phyloP scores from a whole-genome alignment of 1,140 invertebrate genomes.

The Drosophila kohkoa region DNA sequence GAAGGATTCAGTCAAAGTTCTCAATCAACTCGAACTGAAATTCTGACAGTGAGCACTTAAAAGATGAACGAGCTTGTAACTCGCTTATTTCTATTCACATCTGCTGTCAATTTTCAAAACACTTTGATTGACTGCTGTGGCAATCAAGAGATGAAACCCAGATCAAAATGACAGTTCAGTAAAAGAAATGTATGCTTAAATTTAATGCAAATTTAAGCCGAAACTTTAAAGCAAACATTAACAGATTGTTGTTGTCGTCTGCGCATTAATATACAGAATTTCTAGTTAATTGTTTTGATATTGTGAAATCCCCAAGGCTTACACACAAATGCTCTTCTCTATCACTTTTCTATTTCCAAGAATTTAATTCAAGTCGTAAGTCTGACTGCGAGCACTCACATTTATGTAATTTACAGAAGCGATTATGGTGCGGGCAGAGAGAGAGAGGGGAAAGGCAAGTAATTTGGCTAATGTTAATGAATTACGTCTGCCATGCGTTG shows the following conservation, averaged over 20 bases:
- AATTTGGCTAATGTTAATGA: conserved; percentile 59
- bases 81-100: not conserved
- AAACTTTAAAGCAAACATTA: not conserved
- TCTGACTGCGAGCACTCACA: conserved; percentile 7
- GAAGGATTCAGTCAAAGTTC: not conserved
- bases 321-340: not conserved
- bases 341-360: not conserved
- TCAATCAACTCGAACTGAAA: not conserved
- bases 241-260: not conserved
- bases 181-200: too few species aligned
- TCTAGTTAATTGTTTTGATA: conserved; percentile 8
- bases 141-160: not conserved
- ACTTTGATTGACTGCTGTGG: not conserved
- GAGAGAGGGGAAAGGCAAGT: conserved; percentile 8
- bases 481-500: conserved; percentile 47
- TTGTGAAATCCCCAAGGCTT: not conserved
- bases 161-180: not conserved
- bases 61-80: not conserved
- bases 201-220: too few species aligned
- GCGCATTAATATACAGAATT: not conserved
- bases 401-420: conserved; percentile 26
- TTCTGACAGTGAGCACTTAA: not conserved
- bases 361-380: not conserved
- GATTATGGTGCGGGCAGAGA: not conserved
- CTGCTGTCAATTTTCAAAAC: not conserved